Base-by-base conservation (phyloP, 2,888 invertebrate genomes). In the Drosophila multiciliata region DNA sequence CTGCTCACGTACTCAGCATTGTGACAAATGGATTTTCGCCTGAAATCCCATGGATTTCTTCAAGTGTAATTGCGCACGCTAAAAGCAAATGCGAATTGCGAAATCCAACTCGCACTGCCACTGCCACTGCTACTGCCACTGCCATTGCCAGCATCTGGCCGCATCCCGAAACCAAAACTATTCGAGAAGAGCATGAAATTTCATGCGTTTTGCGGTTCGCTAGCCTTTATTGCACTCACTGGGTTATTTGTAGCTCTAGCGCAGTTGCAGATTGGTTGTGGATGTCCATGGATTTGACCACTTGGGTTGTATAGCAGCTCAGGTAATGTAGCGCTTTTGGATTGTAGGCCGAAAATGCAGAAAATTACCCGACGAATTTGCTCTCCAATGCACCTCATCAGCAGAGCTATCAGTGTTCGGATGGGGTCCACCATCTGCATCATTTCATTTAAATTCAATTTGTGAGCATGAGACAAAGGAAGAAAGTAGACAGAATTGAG, bases 11-110 rank as follows among this genome's bases (percentile, higher is more conserved):
- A 87, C 80, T 89, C 79, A 75, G 80, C 86, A 90, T 88, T 90
- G 91, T 91, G 90, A 91, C 87, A 91, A 91, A 90, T 86, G 83
- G 87, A 87, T 88, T 87, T 90, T 80, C 83, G 78, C 87, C 84
- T 78, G 82, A 80, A 88, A 87, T 87, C 87, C 89, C 80, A 69
- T 62, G 87, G 87, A 87, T 87, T 87, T 89, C 89, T 87, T 87
- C 82, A 87, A 87, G 83, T 87, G 89, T 87, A 87, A 87, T 87
- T 87, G 85, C 80, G 81, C 81, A 78, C 85, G 77, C 83, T 83
- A 80, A 87, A 84, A 87, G 87, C 77, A 83, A 82, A 53, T 42
- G 57, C 57, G 54, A 79, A 66, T 61, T 60, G 40, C 65, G 48
- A 66, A 66, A 49, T 40, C 49, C 67, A 29, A 68, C 50, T 68